Percentiles rank a stretch among this genome's conserved stretches.
These are phyloP conservation scores for Latrodectus hesperus DNA, from an alignment of 2,888 invertebrate genomes.

Conservation along the genomic window DNA sequence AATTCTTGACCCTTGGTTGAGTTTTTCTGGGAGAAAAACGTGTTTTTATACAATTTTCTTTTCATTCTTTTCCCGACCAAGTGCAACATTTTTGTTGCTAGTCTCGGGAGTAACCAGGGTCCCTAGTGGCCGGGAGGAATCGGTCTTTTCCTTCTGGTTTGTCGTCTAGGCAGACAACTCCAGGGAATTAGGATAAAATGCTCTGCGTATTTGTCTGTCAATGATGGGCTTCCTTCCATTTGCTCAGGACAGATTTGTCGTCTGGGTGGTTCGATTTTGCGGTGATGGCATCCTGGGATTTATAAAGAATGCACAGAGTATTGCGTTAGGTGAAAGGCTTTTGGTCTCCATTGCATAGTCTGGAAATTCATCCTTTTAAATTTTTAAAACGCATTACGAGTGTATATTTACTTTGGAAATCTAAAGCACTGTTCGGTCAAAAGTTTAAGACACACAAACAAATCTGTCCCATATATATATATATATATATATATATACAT, in stretches of 20 bases:
- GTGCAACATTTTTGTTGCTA: slow-evolving; percentile 11
- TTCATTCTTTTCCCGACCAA: slow-evolving; percentile 6
- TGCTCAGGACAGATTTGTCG: slow-evolving; percentile 4
- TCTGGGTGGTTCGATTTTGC: not conserved
- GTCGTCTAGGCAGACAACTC: slow-evolving; percentile 5
- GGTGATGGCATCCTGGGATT: not conserved
- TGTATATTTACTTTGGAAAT: too few species aligned
- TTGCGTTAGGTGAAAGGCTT: too few species aligned
- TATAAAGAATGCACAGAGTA: not conserved
- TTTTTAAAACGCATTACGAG: too few species aligned
- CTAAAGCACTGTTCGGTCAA: too few species aligned
- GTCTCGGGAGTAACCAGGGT: slow-evolving; percentile 3
- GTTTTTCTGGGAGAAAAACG: slow-evolving; percentile 6
- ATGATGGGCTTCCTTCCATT: not conserved
- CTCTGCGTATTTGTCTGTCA: not conserved
- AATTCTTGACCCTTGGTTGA: slow-evolving; percentile 50
- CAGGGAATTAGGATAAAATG: slow-evolving; percentile 16
- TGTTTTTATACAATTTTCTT: slow-evolving; percentile 25
- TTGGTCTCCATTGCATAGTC: too few species aligned
- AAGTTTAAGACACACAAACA: too few species aligned
- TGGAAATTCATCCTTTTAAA: too few species aligned
- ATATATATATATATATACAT: not conserved
- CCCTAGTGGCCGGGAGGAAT: slow-evolving; percentile 29
- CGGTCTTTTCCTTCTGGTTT: slow-evolving; percentile 31
- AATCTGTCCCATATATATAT: not conserved